Evolutionary conservation across 2,888 invertebrate species (phyloP).

Genomic region (Podabrus alpinus): DNA sequence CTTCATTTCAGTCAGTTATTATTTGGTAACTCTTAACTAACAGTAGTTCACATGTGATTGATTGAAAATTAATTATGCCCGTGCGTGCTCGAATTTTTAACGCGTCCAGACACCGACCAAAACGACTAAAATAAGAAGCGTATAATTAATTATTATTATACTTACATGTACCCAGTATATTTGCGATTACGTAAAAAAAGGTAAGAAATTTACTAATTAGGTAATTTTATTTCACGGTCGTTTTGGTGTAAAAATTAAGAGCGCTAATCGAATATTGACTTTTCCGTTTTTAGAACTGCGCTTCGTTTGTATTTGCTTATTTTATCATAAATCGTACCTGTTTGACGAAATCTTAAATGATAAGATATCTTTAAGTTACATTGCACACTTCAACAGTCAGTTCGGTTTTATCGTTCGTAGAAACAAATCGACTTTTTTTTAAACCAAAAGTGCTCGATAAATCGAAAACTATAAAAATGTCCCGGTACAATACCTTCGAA

Average conservation of each 20-base stretch:
- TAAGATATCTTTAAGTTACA: constrained; percentile 15
- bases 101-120: neutral
- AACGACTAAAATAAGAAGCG: too few species aligned
- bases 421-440: neutral
- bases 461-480: constrained; percentile 6
- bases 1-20: constrained; percentile 47
- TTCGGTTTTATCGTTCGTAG: neutral
- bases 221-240: neutral
- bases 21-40: neutral
- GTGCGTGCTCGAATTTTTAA: neutral
- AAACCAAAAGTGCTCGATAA: neutral
- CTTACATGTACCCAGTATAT: too few species aligned
- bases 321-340: constrained; percentile 26
- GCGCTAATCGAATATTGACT: constrained; percentile 1
- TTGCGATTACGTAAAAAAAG: neutral
- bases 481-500: constrained; percentile 11
- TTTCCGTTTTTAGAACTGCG: neutral
- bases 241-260: neutral
- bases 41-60: neutral
- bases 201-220: neutral
- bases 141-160: too few species aligned
- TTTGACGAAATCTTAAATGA: constrained; percentile 18
- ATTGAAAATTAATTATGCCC: neutral
- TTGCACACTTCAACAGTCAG: neutral
- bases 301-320: constrained; percentile 18